Base-by-base conservation (phyloP, 2,797 vertebrate genomes). In the Falco naumanni region DNA sequence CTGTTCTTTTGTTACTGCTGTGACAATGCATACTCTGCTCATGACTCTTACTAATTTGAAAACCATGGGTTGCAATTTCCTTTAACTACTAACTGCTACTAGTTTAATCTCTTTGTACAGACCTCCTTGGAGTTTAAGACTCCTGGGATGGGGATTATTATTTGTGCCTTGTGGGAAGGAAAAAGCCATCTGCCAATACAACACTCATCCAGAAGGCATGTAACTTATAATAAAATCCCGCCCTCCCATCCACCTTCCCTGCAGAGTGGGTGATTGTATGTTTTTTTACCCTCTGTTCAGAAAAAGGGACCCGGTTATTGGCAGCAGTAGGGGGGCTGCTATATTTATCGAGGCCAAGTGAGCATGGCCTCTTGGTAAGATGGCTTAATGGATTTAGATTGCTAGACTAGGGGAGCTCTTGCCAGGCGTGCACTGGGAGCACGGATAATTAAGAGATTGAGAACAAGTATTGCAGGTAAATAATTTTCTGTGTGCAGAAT, bases 121-220 rank as follows among this genome's bases (percentile, higher is more conserved):
- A 93, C 94, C 93, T 96, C 87, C 93, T 91, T 94, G 89, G 91
- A 93, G 93, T 89, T 76, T 82, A 81, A 94, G 87, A 25, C 85
- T 90, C 89, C 69, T 90, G 93, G 87, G 89, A 91, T 79, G 76
- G 80, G 63, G 51, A 79, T 95, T 96, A 95, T 96, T 95, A 84
- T 95, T 96, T 91, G 82, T 92, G 82, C 93, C 88, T 91, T 91
- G 72, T 91, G 69, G 94, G 92, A 94, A 94, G 66, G 76, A 76
- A 94, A 89, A 93, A 91, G 51, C 90, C 93, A 97, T 93, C 92
- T 96, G 93, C 92, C 92, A 95, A 96, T 95, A 94, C 96, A 97
- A 93, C 85, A 87, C 83, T 97, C 89, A 95, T 96, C 93, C 92
- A 97, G 90, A 96, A 97, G 87, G 94, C 95, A 91, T 90, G 90